A percentile compares a stretch with the other conserved stretches of the same genome.
Evolutionary conservation across 1,140 invertebrate genomes (phyloP).

Genomic region (Meloidogyne hapla): DNA sequence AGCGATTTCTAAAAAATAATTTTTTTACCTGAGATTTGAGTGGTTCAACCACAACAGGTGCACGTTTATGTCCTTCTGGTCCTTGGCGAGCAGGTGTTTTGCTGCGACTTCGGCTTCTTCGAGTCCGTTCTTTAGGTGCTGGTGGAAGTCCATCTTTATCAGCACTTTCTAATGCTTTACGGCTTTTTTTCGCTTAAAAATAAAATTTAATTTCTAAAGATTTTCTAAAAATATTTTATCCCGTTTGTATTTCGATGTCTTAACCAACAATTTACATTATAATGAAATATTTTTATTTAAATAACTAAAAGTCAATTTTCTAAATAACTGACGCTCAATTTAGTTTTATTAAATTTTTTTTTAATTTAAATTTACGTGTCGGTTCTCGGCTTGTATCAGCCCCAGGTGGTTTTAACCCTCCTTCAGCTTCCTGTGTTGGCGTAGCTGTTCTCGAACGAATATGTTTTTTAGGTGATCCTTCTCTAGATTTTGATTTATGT

Average conservation of each 20-base stretch:
- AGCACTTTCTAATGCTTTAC: slow-evolving; percentile 24
- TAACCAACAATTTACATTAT: no score
- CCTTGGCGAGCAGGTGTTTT: slow-evolving; percentile 40
- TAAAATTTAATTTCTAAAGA: background rate
- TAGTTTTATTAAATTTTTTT: background rate
- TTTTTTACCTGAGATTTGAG: slow-evolving; percentile 53
- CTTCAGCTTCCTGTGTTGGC: slow-evolving; percentile 50
- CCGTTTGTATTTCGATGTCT: no score
- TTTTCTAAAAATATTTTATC: no score
- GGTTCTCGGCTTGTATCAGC: slow-evolving; percentile 28
- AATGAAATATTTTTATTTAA: no score
- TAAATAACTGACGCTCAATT: no score
- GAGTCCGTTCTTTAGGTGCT: slow-evolving; percentile 42
- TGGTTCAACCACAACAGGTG: slow-evolving; percentile 55
- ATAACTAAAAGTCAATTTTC: no score
- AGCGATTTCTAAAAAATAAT: background rate
- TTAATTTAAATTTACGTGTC: slow-evolving; percentile 16
- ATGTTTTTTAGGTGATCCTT: slow-evolving; percentile 60
- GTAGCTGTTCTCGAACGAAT: slow-evolving; percentile 57
- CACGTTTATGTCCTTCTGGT: slow-evolving; percentile 46
- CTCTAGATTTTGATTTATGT: slow-evolving; percentile 56
- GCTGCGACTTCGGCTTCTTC: slow-evolving; percentile 46
- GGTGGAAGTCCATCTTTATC: slow-evolving; percentile 47
- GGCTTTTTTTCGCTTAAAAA: slow-evolving; percentile 19
- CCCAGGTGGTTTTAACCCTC: slow-evolving; percentile 38